phyloP scores from a whole-genome alignment of 2,888 invertebrate species.

The Agrenia bidenticulata region DNA sequence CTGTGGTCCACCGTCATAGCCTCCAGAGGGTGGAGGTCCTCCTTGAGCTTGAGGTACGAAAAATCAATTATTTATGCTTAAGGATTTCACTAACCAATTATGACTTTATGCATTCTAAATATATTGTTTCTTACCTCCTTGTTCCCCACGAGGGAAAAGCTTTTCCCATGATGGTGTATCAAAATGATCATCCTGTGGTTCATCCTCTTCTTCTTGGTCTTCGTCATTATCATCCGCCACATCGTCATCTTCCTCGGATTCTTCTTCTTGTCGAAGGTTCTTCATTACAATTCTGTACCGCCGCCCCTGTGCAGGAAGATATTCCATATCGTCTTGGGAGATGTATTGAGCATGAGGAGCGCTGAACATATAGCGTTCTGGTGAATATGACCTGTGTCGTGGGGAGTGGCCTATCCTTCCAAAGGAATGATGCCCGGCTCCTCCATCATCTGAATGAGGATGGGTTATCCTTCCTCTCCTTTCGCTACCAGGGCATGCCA shows the following conservation, averaged over 20 bases:
- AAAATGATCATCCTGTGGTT: constrained; percentile 19
- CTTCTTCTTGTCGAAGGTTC: constrained; percentile 7
- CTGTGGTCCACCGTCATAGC: too few relatives aligned
- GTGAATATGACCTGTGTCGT: too few relatives aligned
- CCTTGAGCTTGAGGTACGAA: too few relatives aligned
- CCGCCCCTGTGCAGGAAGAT: constrained; percentile 7
- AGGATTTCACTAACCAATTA: too few relatives aligned
- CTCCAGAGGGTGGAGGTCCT: too few relatives aligned
- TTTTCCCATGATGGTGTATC: constrained; percentile 32
- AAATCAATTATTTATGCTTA: too few relatives aligned
- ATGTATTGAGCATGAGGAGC: too few relatives aligned
- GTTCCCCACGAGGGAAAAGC: constrained; percentile 30
- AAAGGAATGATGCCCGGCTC: background rate
- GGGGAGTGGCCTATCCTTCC: background rate
- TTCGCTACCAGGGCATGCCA: background rate
- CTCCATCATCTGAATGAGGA: background rate
- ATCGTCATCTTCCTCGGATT: constrained; percentile 16
- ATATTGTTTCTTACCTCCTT: constrained; percentile 26
- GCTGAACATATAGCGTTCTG: too few relatives aligned
- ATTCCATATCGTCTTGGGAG: constrained; percentile 12
- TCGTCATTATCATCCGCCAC: constrained; percentile 24
- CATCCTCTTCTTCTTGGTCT: constrained; percentile 23
- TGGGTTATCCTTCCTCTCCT: background rate
- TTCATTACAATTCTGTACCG: constrained; percentile 24
- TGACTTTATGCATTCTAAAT: background rate